Evolutionary conservation across 2,888 invertebrate genomes (phyloP).

Genomic region (Synergus umbraculus): DNA sequence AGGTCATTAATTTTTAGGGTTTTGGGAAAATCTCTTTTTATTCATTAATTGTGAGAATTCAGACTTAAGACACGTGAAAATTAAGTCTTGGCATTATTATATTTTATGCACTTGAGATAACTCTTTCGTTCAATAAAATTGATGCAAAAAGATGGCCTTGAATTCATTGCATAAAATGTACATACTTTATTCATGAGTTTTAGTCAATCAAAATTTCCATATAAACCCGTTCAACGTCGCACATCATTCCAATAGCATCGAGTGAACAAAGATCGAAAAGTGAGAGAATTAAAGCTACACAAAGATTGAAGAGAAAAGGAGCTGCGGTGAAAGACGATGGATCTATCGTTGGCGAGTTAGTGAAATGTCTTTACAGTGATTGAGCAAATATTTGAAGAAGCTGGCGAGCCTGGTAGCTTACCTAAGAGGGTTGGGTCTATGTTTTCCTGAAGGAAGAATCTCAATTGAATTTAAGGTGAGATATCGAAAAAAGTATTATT

Average conservation of each 20-base stretch:
- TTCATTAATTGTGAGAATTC: no score
- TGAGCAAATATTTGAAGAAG: conserved; percentile 76
- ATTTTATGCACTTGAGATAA: neutral
- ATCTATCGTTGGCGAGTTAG: conserved; percentile 71
- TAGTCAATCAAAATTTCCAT: neutral
- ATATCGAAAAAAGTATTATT: neutral
- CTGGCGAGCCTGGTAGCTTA: conserved; percentile 58
- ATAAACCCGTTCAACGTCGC: neutral
- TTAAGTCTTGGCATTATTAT: no score
- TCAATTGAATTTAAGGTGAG: conserved; percentile 15
- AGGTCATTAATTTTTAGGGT: neutral
- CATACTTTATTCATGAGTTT: neutral
- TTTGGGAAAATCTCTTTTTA: no score
- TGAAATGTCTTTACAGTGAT: conserved; percentile 76
- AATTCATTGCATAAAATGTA: neutral
- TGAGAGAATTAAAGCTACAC: neutral
- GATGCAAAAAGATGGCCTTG: neutral
- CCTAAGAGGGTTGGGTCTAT: neutral
- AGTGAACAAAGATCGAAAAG: neutral
- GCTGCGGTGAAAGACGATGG: conserved; percentile 56
- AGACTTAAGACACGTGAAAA: no score
- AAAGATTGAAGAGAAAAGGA: conserved; percentile 38
- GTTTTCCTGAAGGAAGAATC: neutral
- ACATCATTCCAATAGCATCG: neutral
- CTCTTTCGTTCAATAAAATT: neutral